phyloP scores from a whole-genome alignment of 1,140 invertebrate genomes.

The Solenopsis invicta region DNA sequence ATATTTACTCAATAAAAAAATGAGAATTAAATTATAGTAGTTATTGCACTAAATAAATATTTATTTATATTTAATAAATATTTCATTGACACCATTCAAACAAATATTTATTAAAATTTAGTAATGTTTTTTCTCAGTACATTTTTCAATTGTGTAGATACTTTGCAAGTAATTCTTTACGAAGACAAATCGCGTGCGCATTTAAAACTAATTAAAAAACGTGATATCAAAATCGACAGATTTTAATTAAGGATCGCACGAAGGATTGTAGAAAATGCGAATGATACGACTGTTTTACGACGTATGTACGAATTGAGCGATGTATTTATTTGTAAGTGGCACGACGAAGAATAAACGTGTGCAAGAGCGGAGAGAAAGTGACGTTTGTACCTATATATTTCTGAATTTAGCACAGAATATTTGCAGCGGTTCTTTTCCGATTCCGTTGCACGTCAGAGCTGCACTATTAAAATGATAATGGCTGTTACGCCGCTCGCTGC shows the following conservation, averaged over 20 bases:
- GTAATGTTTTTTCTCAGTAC: too few relatives aligned
- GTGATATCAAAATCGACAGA: conserved; percentile 25
- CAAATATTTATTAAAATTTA: too few relatives aligned
- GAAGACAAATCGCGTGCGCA: neutral
- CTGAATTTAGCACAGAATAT: conserved; percentile 3
- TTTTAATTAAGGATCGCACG: conserved; percentile 23
- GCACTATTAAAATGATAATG: neutral
- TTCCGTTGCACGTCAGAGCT: conserved; percentile 4
- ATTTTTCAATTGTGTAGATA: conserved; percentile 24
- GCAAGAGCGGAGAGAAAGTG: conserved; percentile 50
- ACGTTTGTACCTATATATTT: conserved; percentile 14
- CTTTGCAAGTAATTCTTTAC: conserved; percentile 1
- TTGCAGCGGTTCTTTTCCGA: neutral
- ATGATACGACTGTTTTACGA: conserved; percentile 20
- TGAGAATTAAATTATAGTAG: too few relatives aligned
- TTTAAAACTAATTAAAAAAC: neutral
- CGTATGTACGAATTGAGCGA: conserved; percentile 16
- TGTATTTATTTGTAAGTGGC: conserved; percentile 58
- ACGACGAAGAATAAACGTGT: conserved; percentile 54
- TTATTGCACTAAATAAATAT: too few relatives aligned
- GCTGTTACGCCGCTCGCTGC: neutral
- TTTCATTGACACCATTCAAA: too few relatives aligned
- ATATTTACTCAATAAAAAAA: too few relatives aligned
- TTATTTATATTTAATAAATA: too few relatives aligned
- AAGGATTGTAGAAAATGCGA: conserved; percentile 20